phyloP scores from a whole-genome alignment of 2,888 invertebrate species.

The Lasius platythorax region DNA sequence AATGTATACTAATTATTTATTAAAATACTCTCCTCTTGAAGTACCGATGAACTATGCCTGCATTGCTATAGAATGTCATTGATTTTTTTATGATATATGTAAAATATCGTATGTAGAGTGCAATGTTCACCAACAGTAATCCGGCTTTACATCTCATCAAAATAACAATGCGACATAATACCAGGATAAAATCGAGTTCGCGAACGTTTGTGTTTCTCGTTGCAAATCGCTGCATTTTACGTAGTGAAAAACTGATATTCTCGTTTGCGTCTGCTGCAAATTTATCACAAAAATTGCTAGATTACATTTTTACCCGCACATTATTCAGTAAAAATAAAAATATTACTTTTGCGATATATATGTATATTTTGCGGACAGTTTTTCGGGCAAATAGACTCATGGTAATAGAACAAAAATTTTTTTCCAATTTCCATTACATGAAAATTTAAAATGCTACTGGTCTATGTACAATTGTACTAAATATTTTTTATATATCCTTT shows the following conservation, averaged over 20 bases:
- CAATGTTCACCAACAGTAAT: conserved; percentile 67
- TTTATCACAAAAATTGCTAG: conserved; percentile 28
- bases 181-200: conserved; percentile 55
- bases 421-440: neutral
- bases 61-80: neutral
- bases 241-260: conserved; percentile 38
- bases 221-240: conserved; percentile 31
- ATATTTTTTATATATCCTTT: neutral
- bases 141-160: conserved; percentile 73
- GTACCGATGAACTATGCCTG: neutral
- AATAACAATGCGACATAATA: conserved; percentile 64
- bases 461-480: neutral
- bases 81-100: neutral
- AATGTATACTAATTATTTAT: conserved; percentile 3
- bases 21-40: neutral
- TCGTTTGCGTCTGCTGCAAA: conserved; percentile 24
- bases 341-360: neutral
- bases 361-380: neutral
- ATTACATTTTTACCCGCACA: conserved; percentile 7
- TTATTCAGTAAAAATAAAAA: conserved; percentile 28
- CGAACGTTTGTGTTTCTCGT: conserved; percentile 33
- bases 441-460: neutral
- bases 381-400: neutral
- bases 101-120: conserved; percentile 39
- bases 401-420: neutral